These are phyloP conservation scores for Chironomus tentans DNA, from an alignment of 2,888 invertebrate genomes.

Conservation along the genomic window DNA sequence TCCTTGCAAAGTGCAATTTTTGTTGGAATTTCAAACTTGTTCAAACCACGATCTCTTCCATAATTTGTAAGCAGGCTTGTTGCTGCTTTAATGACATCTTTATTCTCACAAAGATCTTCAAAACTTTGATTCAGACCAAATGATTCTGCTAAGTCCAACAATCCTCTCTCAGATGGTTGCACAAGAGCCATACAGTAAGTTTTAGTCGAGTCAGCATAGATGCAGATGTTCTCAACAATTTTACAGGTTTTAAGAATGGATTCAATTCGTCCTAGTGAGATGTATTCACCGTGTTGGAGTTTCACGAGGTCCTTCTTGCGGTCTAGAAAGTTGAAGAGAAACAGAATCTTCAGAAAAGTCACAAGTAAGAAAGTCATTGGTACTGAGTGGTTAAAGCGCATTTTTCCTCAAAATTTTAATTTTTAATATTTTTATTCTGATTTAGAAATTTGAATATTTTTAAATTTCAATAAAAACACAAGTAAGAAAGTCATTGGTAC, in stretches of 20 bases:
- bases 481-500: too few relatives aligned
- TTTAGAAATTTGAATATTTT: too few relatives aligned
- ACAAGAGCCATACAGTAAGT: background rate
- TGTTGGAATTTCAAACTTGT: conserved; percentile 3
- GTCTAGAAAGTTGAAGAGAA: background rate
- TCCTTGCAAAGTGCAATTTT: background rate
- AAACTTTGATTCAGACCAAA: background rate
- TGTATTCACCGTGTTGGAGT: background rate
- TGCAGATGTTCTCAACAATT: background rate
- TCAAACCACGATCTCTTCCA: background rate
- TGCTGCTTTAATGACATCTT: background rate
- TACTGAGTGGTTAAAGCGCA: too few relatives aligned
- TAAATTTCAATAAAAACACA: too few relatives aligned
- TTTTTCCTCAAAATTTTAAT: too few relatives aligned
- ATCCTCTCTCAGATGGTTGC: background rate
- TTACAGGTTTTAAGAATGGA: background rate
- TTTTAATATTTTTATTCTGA: too few relatives aligned
- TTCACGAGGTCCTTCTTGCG: background rate
- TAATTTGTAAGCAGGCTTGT: background rate
- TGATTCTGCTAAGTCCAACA: background rate
- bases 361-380: too few relatives aligned
- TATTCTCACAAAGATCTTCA: background rate
- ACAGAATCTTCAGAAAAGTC: too few relatives aligned
- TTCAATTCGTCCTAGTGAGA: background rate
- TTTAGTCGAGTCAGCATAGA: background rate